Conservation (phyloP, 2,888 invertebrate genomes). For the Thecophora atra region DNA sequence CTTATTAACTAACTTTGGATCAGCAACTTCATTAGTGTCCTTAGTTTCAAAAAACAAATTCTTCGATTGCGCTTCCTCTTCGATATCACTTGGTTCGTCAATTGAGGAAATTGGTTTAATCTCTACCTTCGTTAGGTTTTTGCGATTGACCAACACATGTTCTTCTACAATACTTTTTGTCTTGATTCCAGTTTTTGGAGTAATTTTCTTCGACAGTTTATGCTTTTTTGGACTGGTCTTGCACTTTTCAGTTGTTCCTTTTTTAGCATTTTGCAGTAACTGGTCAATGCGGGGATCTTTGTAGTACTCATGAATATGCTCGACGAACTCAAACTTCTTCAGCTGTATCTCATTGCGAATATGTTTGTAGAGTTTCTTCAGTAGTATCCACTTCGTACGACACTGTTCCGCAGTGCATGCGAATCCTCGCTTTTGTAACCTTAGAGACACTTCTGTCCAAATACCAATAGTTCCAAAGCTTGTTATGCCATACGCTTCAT, state of each 20-base stretch:
- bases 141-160: background rate
- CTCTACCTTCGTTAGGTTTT: background rate
- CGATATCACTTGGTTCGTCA: background rate
- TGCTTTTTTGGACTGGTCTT: background rate
- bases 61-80: background rate
- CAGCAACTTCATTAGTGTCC: background rate
- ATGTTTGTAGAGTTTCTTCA: constrained; percentile 30
- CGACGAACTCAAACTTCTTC: constrained; percentile 30
- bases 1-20: background rate
- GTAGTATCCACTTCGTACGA: constrained; percentile 30
- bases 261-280: background rate
- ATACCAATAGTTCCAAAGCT: constrained; percentile 21
- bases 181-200: no score
- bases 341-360: constrained; percentile 27
- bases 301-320: constrained; percentile 26
- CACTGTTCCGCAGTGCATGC: constrained; percentile 28
- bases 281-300: constrained; percentile 21
- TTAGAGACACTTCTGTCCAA: constrained; percentile 29
- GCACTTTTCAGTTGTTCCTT: background rate
- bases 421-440: constrained; percentile 10
- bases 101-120: no score
- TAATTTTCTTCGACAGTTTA: no score
- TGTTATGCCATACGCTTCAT: constrained; percentile 14
- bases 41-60: background rate
- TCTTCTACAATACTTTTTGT: background rate